A percentile compares a stretch with the other conserved stretches of the same genome.
Conservation (phyloP, 2,797 vertebrate species). For the Melanotaenia pygmaea region DNA sequence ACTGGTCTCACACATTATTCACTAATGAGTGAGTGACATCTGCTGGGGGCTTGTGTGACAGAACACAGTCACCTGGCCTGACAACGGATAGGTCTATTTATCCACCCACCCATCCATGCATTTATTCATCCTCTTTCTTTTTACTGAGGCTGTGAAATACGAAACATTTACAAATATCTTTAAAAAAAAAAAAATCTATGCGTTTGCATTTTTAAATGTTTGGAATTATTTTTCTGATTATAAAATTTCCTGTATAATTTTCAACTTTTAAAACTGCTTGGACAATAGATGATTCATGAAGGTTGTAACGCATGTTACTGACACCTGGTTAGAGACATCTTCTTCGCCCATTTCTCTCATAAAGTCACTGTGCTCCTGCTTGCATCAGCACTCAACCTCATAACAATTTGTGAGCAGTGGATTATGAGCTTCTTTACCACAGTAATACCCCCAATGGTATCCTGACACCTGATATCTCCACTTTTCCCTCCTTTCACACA, state of each 20-base stretch:
- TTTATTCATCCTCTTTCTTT: conserved; percentile 7
- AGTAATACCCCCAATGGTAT: conserved; percentile 49
- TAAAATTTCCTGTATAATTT: conserved; percentile 4
- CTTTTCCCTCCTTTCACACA: conserved; percentile 29
- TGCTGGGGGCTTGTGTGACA: conserved; percentile 79
- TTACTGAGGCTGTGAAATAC: conserved; percentile 3
- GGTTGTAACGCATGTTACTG: conserved; percentile 50
- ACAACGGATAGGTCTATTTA: conserved; percentile 39
- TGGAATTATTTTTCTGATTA: neutral
- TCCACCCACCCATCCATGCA: conserved; percentile 30
- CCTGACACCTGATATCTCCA: conserved; percentile 59
- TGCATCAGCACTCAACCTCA: conserved; percentile 73
- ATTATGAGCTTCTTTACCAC: conserved; percentile 74
- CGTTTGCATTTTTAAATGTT: neutral
- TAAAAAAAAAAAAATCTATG: neutral
- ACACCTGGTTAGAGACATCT: conserved; percentile 53
- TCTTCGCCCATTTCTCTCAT: conserved; percentile 51
- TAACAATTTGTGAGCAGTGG: conserved; percentile 80
- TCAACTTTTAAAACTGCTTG: neutral
- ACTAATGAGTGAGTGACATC: conserved; percentile 86
- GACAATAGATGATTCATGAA: conserved; percentile 2
- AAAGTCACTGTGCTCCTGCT: conserved; percentile 67
- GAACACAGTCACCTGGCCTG: conserved; percentile 52
- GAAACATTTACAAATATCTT: neutral
- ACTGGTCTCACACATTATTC: conserved; percentile 61